Conservation (phyloP, 2,888 invertebrate genomes). For the Emmelina monodactyla region DNA sequence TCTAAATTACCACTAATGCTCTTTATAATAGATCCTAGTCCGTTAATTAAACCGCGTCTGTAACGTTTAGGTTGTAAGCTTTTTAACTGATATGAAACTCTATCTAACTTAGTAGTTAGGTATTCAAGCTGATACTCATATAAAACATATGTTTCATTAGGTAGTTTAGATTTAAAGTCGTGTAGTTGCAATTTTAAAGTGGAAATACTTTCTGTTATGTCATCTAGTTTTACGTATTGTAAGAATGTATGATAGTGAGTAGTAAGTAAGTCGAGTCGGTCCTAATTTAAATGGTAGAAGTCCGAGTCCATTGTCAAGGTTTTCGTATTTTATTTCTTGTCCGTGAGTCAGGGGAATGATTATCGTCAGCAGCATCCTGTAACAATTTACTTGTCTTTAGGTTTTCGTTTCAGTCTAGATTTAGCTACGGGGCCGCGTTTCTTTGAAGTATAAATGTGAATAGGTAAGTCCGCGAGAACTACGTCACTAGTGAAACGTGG, state of each 20-base stretch:
- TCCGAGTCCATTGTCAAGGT: slow-evolving; percentile 12
- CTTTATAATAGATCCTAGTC: slow-evolving; percentile 17
- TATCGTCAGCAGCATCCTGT: not conserved
- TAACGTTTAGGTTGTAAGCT: not conserved
- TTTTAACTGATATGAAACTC: not conserved
- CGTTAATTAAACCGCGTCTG: slow-evolving; percentile 8
- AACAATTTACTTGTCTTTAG: slow-evolving; percentile 2
- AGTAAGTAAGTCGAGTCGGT: slow-evolving; percentile 11
- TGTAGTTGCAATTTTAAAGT: too few species aligned
- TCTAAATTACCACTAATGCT: slow-evolving; percentile 17
- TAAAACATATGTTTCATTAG: not conserved
- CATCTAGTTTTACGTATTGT: slow-evolving; percentile 2
- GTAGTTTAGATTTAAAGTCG: not conserved
- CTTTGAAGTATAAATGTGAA: slow-evolving; percentile 2
- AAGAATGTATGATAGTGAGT: slow-evolving; percentile 19
- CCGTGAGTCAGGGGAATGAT: not conserved
- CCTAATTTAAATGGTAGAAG: slow-evolving; percentile 17
- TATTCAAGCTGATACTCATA: too few species aligned
- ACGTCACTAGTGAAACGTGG: slow-evolving; percentile 6
- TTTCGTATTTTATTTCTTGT: too few species aligned
- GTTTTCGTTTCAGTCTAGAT: not conserved
- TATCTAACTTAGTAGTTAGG: not conserved
- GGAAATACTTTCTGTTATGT: not conserved
- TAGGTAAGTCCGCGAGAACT: slow-evolving; percentile 5
- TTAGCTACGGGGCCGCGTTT: not conserved